A percentile compares a stretch with the other conserved stretches of the same genome.
Evolutionary conservation across 2,888 invertebrate genomes (phyloP).

Genomic region (Flexamia atlantica): DNA sequence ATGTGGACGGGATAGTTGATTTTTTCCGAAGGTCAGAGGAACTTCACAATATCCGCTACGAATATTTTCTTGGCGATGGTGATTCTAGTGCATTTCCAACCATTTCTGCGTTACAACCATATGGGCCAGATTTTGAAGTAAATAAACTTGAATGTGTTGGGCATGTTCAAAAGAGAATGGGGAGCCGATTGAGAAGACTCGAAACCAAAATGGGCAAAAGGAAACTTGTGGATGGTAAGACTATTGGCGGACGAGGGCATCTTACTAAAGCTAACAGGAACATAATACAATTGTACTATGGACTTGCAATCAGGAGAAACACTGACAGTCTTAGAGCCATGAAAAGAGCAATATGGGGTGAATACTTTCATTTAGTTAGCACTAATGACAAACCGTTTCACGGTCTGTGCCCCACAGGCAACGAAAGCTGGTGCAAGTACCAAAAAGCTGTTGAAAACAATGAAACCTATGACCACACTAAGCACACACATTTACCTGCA

Average conservation of each 20-base stretch:
- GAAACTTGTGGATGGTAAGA: background rate
- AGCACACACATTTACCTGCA: background rate
- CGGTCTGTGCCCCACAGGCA: constrained; percentile 67
- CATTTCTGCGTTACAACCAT: background rate
- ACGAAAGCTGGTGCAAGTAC: constrained; percentile 67
- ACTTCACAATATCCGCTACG: background rate
- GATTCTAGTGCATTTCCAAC: constrained; percentile 21
- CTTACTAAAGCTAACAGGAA: constrained; percentile 68
- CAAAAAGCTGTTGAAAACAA: no score
- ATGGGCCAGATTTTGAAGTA: background rate
- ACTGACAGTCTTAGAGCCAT: constrained; percentile 67
- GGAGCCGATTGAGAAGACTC: background rate
- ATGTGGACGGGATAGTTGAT: background rate
- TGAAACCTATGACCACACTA: background rate
- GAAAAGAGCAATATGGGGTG: constrained; percentile 70
- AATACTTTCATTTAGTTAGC: constrained; percentile 67
- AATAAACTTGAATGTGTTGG: constrained; percentile 46
- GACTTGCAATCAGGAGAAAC: constrained; percentile 68
- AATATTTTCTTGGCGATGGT: constrained; percentile 22
- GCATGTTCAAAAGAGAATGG: constrained; percentile 36
- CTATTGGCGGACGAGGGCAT: constrained; percentile 60
- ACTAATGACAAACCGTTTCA: constrained; percentile 69
- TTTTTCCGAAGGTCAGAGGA: background rate
- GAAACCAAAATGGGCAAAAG: background rate
- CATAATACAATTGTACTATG: constrained; percentile 68